Evolutionary conservation across 1,140 invertebrate genomes (phyloP).

Genomic region (Thalassaphorura encarpata): DNA sequence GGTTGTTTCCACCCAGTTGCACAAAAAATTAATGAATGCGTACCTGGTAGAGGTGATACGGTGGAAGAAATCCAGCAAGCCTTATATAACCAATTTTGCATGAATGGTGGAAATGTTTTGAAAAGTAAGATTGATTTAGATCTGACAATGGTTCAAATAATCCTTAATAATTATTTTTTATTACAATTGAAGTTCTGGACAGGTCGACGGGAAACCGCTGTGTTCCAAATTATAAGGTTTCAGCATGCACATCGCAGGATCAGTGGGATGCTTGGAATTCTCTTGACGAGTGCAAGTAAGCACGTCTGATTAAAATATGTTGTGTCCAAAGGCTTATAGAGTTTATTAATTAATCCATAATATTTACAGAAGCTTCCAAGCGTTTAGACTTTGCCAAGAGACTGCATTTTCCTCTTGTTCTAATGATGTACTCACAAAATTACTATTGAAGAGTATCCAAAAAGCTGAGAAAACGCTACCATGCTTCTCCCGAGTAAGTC

Average conservation of each 20-base stretch:
- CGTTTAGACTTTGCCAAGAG: no score
- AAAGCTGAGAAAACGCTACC: no score
- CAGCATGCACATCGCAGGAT: neutral
- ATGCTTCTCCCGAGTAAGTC: no score
- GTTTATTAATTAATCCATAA: no score
- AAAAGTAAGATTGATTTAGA: neutral
- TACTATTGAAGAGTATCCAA: no score
- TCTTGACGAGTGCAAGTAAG: no score
- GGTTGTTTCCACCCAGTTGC: neutral
- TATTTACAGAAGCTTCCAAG: no score
- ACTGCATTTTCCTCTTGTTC: no score
- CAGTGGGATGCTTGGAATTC: neutral
- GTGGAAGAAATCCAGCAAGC: neutral
- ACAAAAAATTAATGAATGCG: neutral
- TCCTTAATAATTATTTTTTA: neutral
- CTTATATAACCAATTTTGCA: neutral
- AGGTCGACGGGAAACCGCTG: neutral
- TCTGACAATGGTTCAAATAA: neutral
- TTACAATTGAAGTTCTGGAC: neutral
- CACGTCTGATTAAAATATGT: no score
- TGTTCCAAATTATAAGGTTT: neutral
- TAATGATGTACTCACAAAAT: no score
- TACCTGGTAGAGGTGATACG: neutral
- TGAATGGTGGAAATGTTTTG: neutral
- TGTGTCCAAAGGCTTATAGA: no score